Evolutionary conservation across 2,113 vertebrate species (phyloP), one percentile per base, ranked within the genome.

Genomic region (Bambusicola thoracicus): DNA sequence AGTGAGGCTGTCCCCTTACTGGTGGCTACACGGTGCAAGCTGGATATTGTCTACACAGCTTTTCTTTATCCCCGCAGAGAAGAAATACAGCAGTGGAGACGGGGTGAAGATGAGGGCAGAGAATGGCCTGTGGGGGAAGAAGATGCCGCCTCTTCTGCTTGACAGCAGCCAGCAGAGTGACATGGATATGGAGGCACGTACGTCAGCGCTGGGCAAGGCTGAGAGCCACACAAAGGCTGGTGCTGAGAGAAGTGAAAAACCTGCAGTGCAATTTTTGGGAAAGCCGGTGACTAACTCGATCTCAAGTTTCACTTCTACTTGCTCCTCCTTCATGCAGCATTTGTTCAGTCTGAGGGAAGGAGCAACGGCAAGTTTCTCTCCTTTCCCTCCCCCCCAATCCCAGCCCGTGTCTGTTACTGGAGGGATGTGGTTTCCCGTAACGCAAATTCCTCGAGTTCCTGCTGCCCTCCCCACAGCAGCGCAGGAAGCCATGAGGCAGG

Each of bases 191-290:
- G 87, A 90, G 67, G 90, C 61, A 92, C 87, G 78, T 80, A 62
- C 10, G 9, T 11, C 29, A 65, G 44, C 17, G 30, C n/a, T 21
- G 27, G n/a, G 38, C 16, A 13, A 34, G 44, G 15, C n/a, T 30
- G 46, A 46, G 25, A 34, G 21, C 34, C 14, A 6, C 17, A 5
- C 16, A 27, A 43, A 27, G 11, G 10, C n/a, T 0, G 0, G 38
- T 32, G 48, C 44, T 40, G 41, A 56, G 40, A 66, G 53, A 65
- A 80, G 14, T 20, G 24, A 80, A 77, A 77, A 32, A 36, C 30
- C 29, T 2, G 15, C 21, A 53, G 17, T 36, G 0, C 6, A 59
- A 5, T 44, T 58, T 43, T 40, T 48, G 20, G 48, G 29, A 6
- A 68, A 56, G 68, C 11, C 13, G 8, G 6, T n/a, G 15, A n/a